phyloP scores from a whole-genome alignment of 2,113 vertebrate genomes.

The Oncorhynchus mykiss region DNA sequence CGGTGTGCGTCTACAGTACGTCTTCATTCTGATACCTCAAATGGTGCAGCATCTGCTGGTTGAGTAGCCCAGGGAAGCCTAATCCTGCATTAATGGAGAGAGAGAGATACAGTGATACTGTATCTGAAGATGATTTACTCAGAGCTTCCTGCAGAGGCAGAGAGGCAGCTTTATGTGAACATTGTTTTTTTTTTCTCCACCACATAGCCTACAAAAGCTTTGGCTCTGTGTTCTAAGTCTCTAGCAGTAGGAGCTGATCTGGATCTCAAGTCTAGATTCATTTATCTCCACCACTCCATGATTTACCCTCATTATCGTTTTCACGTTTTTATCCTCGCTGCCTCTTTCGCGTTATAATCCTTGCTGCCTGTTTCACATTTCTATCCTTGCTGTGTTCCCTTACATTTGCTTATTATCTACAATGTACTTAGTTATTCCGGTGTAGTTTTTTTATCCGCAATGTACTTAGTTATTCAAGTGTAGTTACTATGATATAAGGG shows the following conservation, averaged over 20 bases:
- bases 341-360: conserved; percentile 26
- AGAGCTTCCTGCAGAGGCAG: conserved; percentile 43
- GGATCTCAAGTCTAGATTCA: conserved; percentile 42
- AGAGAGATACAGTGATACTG: conserved; percentile 17
- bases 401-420: background rate
- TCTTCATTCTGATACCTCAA: too few species aligned
- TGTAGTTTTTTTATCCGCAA: too few species aligned
- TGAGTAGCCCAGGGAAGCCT: too few species aligned
- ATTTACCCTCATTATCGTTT: conserved; percentile 23
- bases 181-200: conserved; percentile 36
- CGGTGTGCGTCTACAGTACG: too few species aligned
- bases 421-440: too few species aligned
- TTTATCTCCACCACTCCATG: conserved; percentile 46
- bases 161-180: conserved; percentile 25
- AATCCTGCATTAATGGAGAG: background rate
- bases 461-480: background rate
- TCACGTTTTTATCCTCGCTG: conserved; percentile 12
- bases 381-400: conserved; percentile 25
- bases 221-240: conserved; percentile 34
- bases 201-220: conserved; percentile 37
- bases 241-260: background rate
- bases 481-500: background rate
- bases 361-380: conserved; percentile 23
- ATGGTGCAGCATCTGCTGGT: background rate
- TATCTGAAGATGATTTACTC: conserved; percentile 56